These are phyloP conservation scores for Drosophila pruinosa DNA, from an alignment of 1,140 invertebrate species.

Conservation along the genomic window DNA sequence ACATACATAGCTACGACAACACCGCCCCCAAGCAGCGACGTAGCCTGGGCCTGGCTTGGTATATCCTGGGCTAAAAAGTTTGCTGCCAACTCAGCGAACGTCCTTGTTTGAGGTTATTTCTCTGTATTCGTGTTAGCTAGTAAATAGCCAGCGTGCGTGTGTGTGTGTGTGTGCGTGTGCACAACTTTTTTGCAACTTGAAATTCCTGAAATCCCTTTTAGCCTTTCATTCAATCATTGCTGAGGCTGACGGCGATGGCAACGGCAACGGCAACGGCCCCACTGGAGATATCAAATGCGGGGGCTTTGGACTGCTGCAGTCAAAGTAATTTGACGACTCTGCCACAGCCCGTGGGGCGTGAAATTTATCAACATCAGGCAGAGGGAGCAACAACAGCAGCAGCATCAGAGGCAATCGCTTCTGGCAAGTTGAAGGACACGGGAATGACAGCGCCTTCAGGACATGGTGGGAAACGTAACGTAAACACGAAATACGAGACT, in stretches of 20 bases:
- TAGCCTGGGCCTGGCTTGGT: constrained; percentile 11
- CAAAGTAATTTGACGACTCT: constrained; percentile 67
- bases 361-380: constrained; percentile 65
- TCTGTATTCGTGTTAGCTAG: constrained; percentile 39
- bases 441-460: constrained; percentile 60
- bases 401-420: constrained; percentile 6
- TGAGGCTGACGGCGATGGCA: neutral
- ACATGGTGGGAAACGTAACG: neutral
- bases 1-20: constrained; percentile 33
- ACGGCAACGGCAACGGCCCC: constrained; percentile 16
- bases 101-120: constrained; percentile 81
- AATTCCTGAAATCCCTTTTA: constrained; percentile 73
- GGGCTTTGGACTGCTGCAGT: constrained; percentile 60
- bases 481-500: constrained; percentile 4
- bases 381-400: constrained; percentile 16
- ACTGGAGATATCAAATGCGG: constrained; percentile 12
- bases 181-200: constrained; percentile 42
- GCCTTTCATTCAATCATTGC: constrained; percentile 77
- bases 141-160: neutral
- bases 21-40: neutral
- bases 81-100: constrained; percentile 53
- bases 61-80: constrained; percentile 45
- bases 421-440: constrained; percentile 72
- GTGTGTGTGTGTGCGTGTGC: neutral
- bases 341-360: constrained; percentile 51